Evolutionary conservation across 2,888 invertebrate genomes (phyloP).

Genomic region (Perizoma affinitatum): DNA sequence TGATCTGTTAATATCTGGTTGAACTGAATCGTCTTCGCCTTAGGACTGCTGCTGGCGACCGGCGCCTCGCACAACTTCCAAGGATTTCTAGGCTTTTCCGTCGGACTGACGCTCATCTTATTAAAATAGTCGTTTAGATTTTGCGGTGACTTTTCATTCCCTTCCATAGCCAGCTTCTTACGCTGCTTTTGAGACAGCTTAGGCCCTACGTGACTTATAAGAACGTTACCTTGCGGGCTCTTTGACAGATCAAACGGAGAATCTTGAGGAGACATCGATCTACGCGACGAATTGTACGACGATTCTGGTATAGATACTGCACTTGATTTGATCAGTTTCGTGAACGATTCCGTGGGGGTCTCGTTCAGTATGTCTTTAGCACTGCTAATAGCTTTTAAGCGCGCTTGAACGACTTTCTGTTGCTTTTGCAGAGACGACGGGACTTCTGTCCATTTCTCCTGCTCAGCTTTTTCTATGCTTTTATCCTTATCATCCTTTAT

Average conservation of each 20-base stretch:
- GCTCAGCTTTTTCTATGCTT: constrained; percentile 45
- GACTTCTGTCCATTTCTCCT: constrained; percentile 78
- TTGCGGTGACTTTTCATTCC: constrained; percentile 55
- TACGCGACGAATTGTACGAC: constrained; percentile 48
- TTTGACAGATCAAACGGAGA: constrained; percentile 53
- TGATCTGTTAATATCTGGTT: constrained; percentile 89
- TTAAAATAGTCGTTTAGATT: constrained; percentile 60
- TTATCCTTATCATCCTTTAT: constrained; percentile 56
- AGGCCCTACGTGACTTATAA: constrained; percentile 75
- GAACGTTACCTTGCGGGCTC: constrained; percentile 64
- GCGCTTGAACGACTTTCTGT: constrained; percentile 76
- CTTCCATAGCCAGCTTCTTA: constrained; percentile 83
- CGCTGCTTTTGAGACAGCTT: constrained; percentile 87
- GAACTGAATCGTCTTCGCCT: constrained; percentile 64
- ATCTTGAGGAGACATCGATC: constrained; percentile 70
- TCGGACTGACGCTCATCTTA: constrained; percentile 62
- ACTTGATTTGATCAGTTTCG: constrained; percentile 63
- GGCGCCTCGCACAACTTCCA: constrained; percentile 68
- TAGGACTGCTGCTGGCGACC: constrained; percentile 70
- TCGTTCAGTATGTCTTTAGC: constrained; percentile 74
- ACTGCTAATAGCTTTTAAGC: constrained; percentile 70
- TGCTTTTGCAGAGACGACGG: constrained; percentile 72
- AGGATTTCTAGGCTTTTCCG: constrained; percentile 79
- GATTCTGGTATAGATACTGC: constrained; percentile 49
- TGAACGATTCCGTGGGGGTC: constrained; percentile 63